Conservation (phyloP, 1,140 invertebrate genomes). For the Euwallacea similis region DNA sequence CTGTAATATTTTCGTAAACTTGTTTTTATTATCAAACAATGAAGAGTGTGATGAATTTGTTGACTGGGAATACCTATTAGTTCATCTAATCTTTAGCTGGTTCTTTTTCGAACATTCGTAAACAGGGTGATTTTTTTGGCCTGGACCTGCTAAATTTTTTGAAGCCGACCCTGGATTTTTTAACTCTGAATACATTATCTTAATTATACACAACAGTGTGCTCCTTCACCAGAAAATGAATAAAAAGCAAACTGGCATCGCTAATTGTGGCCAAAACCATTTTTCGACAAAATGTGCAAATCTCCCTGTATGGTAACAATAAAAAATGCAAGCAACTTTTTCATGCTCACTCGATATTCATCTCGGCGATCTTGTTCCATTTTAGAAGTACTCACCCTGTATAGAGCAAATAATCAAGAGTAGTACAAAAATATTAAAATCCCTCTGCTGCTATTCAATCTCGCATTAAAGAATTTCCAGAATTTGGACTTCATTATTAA, state of each 20-base stretch:
- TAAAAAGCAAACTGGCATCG: too few species aligned
- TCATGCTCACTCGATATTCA: neutral
- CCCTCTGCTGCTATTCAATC: too few species aligned
- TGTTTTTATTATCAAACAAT: neutral
- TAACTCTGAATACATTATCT: neutral
- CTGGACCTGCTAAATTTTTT: neutral
- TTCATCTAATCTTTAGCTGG: neutral
- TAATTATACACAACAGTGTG: neutral
- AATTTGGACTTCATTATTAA: too few species aligned
- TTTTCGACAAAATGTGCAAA: neutral
- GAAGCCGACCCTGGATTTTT: neutral
- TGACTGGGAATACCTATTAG: neutral
- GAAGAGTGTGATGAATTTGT: neutral
- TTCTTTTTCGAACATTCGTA: neutral
- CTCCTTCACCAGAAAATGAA: neutral
- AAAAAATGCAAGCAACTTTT: neutral
- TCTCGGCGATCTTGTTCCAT: constrained; percentile 1
- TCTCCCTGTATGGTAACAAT: neutral
- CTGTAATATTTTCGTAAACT: neutral
- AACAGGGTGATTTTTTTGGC: neutral
- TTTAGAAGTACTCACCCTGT: neutral
- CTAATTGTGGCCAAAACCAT: neutral
- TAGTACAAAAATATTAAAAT: too few species aligned
- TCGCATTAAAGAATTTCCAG: too few species aligned
- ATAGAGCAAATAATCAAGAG: neutral